phyloP scores from a whole-genome alignment of 2,797 vertebrate species.

The Anabas testudineus region DNA sequence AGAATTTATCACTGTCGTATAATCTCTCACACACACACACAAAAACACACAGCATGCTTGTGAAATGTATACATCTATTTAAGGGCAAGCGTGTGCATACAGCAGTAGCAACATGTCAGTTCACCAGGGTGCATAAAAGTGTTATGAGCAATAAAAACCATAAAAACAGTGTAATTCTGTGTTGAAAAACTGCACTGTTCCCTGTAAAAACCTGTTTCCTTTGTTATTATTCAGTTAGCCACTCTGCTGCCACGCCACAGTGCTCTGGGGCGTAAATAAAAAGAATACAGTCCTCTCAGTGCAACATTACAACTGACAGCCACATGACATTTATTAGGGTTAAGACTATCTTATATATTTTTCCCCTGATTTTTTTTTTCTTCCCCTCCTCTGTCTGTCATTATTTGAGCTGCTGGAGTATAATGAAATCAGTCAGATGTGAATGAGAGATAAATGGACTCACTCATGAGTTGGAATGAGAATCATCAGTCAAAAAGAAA shows the following conservation, averaged over 20 bases:
- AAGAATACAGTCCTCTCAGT: slow-evolving; percentile 14
- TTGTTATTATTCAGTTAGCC: slow-evolving; percentile 59
- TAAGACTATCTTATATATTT: slow-evolving; percentile 29
- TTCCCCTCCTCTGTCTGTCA: slow-evolving; percentile 22
- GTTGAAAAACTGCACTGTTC: slow-evolving; percentile 35
- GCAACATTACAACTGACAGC: slow-evolving; percentile 12
- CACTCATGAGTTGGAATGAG: slow-evolving; percentile 53
- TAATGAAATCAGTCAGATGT: slow-evolving; percentile 60
- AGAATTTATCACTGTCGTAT: slow-evolving; percentile 60
- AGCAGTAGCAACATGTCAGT: slow-evolving; percentile 41
- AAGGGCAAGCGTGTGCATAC: slow-evolving; percentile 29
- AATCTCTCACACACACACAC: slow-evolving; percentile 30
- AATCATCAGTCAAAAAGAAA: slow-evolving; percentile 58
- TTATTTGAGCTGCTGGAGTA: slow-evolving; percentile 16
- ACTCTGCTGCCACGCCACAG: slow-evolving; percentile 16
- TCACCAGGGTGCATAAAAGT: slow-evolving; percentile 56
- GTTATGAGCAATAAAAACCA: slow-evolving; percentile 60
- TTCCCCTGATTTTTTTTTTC: background rate
- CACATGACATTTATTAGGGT: slow-evolving; percentile 51
- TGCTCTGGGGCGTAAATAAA: slow-evolving; percentile 40
- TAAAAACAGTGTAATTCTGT: slow-evolving; percentile 29
- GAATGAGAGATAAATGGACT: slow-evolving; percentile 64
- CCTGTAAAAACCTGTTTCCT: slow-evolving; percentile 48
- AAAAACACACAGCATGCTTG: slow-evolving; percentile 19
- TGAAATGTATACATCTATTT: slow-evolving; percentile 47